Conservation (phyloP, 2,797 vertebrate genomes). For the Hemibagrus guttatus region DNA sequence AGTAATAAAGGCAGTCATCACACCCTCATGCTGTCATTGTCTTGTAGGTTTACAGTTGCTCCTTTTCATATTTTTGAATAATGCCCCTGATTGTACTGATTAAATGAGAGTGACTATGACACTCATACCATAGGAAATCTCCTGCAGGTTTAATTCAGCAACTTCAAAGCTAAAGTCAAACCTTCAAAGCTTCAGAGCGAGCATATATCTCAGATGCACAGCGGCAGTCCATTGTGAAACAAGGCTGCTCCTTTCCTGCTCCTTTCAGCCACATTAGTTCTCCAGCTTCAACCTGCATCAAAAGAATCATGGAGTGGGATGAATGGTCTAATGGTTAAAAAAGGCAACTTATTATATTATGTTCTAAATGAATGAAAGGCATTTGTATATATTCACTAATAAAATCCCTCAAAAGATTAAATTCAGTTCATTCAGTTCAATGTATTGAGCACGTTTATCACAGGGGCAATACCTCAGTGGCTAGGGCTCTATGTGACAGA, state of each 20-base stretch:
- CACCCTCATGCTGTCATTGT: constrained; percentile 21
- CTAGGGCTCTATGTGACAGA: too few relatives aligned
- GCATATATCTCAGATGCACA: constrained; percentile 9
- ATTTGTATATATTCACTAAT: neutral
- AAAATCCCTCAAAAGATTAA: neutral
- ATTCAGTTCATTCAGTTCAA: neutral
- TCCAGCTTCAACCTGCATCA: neutral
- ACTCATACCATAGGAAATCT: constrained; percentile 14
- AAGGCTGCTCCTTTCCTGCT: constrained; percentile 15
- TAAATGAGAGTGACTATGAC: constrained; percentile 28
- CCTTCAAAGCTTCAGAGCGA: constrained; percentile 33
- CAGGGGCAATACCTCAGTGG: too few relatives aligned
- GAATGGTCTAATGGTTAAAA: constrained; percentile 11
- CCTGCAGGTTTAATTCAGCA: constrained; percentile 1
- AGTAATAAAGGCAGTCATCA: constrained; percentile 9
- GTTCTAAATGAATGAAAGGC: neutral
- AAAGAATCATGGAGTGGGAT: neutral
- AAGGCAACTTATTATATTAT: neutral
- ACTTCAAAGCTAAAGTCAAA: constrained; percentile 40
- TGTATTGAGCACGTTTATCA: neutral
- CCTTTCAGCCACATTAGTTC: neutral
- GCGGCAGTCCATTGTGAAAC: constrained; percentile 16
- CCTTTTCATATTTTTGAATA: constrained; percentile 22
- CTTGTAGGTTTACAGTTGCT: constrained; percentile 26
- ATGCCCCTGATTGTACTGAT: constrained; percentile 44